Evolutionary conservation across 2,888 invertebrate genomes (phyloP).

Genomic region (Drosophila lutescens): DNA sequence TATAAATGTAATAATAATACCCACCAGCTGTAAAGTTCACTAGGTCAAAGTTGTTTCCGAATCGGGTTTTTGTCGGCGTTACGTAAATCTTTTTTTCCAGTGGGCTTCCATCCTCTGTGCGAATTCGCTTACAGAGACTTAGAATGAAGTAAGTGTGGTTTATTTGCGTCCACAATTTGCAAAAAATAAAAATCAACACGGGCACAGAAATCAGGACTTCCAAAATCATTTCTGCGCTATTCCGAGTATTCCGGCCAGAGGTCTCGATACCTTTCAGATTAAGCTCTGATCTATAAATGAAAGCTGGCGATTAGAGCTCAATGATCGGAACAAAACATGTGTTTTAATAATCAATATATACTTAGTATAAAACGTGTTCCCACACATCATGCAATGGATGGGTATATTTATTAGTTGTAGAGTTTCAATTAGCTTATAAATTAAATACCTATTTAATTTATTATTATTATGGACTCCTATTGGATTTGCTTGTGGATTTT

Average conservation of each 20-base stretch:
- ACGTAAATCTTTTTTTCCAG: slow-evolving; percentile 62
- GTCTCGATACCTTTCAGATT: slow-evolving; percentile 7
- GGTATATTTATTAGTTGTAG: neutral
- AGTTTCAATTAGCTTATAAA: no score
- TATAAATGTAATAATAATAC: neutral
- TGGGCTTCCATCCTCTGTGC: slow-evolving; percentile 72
- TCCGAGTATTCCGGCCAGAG: neutral
- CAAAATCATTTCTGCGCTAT: slow-evolving; percentile 25
- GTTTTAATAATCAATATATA: no score
- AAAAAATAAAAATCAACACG: slow-evolving; percentile 8
- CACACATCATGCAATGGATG: neutral
- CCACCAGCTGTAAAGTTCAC: slow-evolving; percentile 68
- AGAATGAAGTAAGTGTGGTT: slow-evolving; percentile 70
- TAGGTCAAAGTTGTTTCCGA: slow-evolving; percentile 81
- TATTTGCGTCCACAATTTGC: slow-evolving; percentile 35
- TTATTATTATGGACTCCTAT: neutral
- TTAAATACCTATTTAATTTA: neutral
- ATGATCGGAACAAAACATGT: neutral
- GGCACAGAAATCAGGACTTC: slow-evolving; percentile 12
- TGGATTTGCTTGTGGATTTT: neutral
- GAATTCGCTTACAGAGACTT: slow-evolving; percentile 65
- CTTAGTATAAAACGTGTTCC: slow-evolving; percentile 17
- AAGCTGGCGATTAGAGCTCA: slow-evolving; percentile 1
- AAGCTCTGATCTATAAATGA: slow-evolving; percentile 25
- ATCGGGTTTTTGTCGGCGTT: slow-evolving; percentile 70